Evolutionary conservation across 2,888 invertebrate species (phyloP).

Genomic region (Lithophane semibrunnea): DNA sequence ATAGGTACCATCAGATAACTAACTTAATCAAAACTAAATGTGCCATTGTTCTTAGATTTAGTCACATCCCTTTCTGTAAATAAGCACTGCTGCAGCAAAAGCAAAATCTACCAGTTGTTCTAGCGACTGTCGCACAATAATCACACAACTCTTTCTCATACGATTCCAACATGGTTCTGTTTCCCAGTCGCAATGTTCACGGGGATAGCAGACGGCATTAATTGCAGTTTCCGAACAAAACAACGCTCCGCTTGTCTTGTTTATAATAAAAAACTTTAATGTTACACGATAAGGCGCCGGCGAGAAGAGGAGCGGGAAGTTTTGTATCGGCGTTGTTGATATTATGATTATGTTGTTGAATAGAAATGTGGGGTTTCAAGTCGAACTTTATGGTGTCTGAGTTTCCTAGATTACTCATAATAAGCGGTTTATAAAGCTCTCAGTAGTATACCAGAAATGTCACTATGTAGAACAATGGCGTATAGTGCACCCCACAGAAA

Average conservation of each 20-base stretch:
- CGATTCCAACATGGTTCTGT: neutral
- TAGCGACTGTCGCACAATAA: neutral
- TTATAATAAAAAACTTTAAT: constrained; percentile 66
- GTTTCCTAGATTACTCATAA: neutral
- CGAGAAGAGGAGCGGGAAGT: constrained; percentile 44
- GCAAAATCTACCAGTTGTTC: neutral
- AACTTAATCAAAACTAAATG: neutral
- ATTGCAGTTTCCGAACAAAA: constrained; percentile 70
- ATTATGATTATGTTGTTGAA: constrained; percentile 13
- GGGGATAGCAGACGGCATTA: constrained; percentile 64
- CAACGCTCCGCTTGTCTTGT: constrained; percentile 60
- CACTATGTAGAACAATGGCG: too few species aligned
- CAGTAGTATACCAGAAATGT: too few species aligned
- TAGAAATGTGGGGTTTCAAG: neutral
- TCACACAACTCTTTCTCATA: neutral
- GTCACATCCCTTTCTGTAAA: neutral
- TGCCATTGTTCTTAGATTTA: neutral
- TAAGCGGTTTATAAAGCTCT: too few species aligned
- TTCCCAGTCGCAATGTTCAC: constrained; percentile 36
- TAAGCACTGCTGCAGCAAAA: neutral
- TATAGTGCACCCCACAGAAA: too few species aligned
- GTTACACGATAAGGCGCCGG: constrained; percentile 47
- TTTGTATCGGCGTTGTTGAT: constrained; percentile 10
- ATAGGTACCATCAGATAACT: neutral
- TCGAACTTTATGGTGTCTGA: too few species aligned